Evolutionary conservation across 1,140 invertebrate species (phyloP), one percentile per base, ranked within the genome.

Genomic region (Daktulosphaira vitifoliae): DNA sequence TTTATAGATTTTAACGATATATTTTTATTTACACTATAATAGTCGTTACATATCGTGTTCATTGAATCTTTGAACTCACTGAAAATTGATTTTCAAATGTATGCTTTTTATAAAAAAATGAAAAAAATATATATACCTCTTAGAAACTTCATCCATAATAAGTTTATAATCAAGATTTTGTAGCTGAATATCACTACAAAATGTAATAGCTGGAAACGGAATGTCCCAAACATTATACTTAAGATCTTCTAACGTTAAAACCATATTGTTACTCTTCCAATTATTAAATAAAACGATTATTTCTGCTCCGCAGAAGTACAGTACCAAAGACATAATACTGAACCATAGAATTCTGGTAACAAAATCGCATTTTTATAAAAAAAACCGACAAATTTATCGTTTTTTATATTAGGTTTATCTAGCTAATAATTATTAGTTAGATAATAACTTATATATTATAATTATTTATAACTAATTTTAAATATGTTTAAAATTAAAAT

Each of bases 161-260:
- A 3, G 56, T 11, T 22, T 48, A 3, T 62, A 26, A 2, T 48
- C 13, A 6, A 62, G 16, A 22, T 62, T 20, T 48, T 48, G 56
- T 26, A 66, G 51, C 25, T 66, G 66, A 62, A 50, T 18, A 42
- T 70, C 68, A 22, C 68, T 69, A 39, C 69, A 70, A 18, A 70
- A 62, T 5, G 69, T 70, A n/a, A 70, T 65, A 3, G 69, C 69
- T 9, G 69, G 69, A 62, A 69, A 70, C 1, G 69, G 69, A 9
- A 70, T 33, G 20, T 70, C 54, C 68, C 66, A 68, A 18, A 69
- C 52, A 0, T 25, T 16, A 23, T 37, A 56, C 15, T 54, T 49
- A 13, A 51, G 26, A 5, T 26, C 65, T 29, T 68, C 44, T 26
- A 65, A 44, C 1, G 64, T 65, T n/a, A 68, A 13, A 15, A 68